phyloP scores from a whole-genome alignment of 92 coral and sea anemone species.

The Umimayanthus kanabou region DNA sequence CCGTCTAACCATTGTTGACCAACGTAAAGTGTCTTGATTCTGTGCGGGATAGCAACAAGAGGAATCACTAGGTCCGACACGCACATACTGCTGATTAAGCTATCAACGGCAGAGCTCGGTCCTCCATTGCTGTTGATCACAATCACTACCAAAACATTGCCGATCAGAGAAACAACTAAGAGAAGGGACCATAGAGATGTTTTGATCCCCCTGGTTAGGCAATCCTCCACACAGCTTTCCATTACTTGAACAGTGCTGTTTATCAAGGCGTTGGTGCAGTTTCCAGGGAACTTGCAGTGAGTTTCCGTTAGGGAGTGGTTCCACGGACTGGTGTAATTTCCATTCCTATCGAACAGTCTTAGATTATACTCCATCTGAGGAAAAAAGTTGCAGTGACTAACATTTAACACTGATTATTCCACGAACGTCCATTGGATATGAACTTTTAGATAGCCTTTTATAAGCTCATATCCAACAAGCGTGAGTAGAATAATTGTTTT shows the following conservation, averaged over 20 bases:
- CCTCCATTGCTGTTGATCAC: not conserved
- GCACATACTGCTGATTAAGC: slow-evolving; percentile 22
- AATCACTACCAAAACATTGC: slow-evolving; percentile 19
- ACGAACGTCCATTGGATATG: too few species aligned
- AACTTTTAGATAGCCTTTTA: too few species aligned
- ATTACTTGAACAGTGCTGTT: not conserved
- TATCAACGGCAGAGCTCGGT: not conserved
- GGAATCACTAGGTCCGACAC: slow-evolving; percentile 4
- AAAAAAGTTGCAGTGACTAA: too few species aligned
- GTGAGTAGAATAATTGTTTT: too few species aligned
- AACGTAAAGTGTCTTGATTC: not conserved
- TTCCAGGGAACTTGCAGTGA: not conserved
- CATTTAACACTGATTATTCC: too few species aligned
- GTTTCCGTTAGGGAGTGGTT: slow-evolving; percentile 1
- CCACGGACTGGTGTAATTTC: not conserved
- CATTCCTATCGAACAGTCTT: not conserved
- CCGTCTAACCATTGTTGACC: slow-evolving; percentile 3
- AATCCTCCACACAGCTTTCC: not conserved
- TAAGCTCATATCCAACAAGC: too few species aligned
- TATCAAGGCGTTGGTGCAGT: not conserved
- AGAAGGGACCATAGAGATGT: slow-evolving; percentile 14
- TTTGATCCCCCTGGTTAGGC: not conserved
- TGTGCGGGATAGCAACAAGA: slow-evolving; percentile 7
- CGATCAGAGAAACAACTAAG: not conserved
- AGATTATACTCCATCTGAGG: slow-evolving; percentile 18